Percentiles rank a stretch among this genome's conserved stretches.
Conservation (phyloP, 1,140 invertebrate species). For the Drosophila murphyi region DNA sequence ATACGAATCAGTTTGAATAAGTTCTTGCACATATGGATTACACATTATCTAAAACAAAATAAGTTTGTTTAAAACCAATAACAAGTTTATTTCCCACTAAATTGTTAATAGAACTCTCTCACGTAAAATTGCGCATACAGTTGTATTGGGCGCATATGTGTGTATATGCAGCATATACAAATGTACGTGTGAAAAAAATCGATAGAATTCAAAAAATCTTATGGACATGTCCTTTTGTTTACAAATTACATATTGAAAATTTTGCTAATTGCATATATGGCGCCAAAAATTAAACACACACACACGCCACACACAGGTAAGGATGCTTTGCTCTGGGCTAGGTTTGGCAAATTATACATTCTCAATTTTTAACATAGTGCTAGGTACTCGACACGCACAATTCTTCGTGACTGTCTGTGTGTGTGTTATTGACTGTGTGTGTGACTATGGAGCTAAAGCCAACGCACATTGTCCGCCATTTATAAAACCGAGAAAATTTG, state of each 20-base stretch:
- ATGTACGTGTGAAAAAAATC: slow-evolving; percentile 50
- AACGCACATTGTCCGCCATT: slow-evolving; percentile 83
- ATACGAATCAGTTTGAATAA: slow-evolving; percentile 18
- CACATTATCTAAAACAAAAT: slow-evolving; percentile 61
- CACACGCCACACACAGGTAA: slow-evolving; percentile 31
- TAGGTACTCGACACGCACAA: slow-evolving; percentile 44
- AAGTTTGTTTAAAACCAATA: slow-evolving; percentile 35
- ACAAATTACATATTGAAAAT: slow-evolving; percentile 45
- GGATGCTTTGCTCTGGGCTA: slow-evolving; percentile 42
- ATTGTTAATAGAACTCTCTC: slow-evolving; percentile 22
- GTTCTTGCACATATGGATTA: slow-evolving; percentile 17
- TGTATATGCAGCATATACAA: slow-evolving; percentile 19
- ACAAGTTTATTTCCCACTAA: background rate
- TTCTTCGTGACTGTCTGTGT: slow-evolving; percentile 30
- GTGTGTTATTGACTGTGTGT: slow-evolving; percentile 17
- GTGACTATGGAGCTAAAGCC: slow-evolving; percentile 60
- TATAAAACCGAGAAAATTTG: slow-evolving; percentile 71
- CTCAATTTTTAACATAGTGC: slow-evolving; percentile 44
- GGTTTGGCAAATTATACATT: slow-evolving; percentile 57
- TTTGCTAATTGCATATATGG: slow-evolving; percentile 44
- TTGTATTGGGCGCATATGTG: slow-evolving; percentile 18
- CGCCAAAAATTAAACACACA: slow-evolving; percentile 41
- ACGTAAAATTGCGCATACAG: slow-evolving; percentile 29
- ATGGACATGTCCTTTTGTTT: slow-evolving; percentile 47
- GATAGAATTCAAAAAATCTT: slow-evolving; percentile 49